phyloP scores from a whole-genome alignment of 2,888 invertebrate species.

The Phortica magna region DNA sequence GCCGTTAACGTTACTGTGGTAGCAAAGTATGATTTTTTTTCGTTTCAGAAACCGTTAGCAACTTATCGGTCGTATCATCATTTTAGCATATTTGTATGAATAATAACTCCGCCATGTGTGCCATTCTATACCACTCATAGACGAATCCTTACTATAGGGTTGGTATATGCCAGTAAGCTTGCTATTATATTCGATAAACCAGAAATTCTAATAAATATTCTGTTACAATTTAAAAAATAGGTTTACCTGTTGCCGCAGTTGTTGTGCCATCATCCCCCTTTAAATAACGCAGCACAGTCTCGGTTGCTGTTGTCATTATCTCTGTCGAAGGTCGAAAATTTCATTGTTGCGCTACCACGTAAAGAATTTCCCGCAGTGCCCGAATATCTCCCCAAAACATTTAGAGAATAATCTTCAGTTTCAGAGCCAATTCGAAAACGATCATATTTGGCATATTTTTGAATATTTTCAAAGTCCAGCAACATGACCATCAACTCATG shows the following conservation, averaged over 20 bases:
- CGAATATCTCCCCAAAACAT: background rate
- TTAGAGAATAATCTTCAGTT: background rate
- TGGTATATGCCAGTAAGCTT: no score
- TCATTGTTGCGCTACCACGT: background rate
- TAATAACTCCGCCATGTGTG: no score
- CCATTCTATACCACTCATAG: no score
- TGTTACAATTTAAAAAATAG: no score
- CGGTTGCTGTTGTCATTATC: background rate
- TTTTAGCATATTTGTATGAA: no score
- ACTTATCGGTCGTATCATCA: no score
- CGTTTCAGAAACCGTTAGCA: no score
- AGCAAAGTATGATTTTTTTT: no score
- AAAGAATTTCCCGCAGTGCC: background rate
- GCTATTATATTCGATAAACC: no score
- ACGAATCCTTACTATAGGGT: no score
- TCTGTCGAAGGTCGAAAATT: background rate
- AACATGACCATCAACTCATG: background rate
- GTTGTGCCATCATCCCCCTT: slow-evolving; percentile 49
- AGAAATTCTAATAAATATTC: no score
- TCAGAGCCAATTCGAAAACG: background rate
- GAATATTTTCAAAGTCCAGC: background rate
- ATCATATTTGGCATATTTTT: background rate
- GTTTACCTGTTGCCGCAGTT: slow-evolving; percentile 34
- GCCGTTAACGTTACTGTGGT: no score
- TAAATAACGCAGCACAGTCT: background rate